These are phyloP conservation scores for Drosophila sechellia DNA, from an alignment of 1,140 invertebrate species.

Conservation along the genomic window DNA sequence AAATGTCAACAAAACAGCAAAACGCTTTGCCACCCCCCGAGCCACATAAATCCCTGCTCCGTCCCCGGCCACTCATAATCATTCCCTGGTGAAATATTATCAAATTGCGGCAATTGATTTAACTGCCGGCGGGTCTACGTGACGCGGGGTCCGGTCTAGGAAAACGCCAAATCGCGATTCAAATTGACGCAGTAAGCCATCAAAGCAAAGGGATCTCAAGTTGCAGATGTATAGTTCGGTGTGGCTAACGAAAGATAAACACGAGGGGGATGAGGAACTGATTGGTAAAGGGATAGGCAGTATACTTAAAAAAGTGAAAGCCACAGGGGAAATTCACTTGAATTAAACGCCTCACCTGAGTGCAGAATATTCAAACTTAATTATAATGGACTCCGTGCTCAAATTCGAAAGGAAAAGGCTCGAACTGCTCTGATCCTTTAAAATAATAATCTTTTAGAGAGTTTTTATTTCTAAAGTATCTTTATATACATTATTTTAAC, in stretches of 20 bases:
- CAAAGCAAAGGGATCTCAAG: constrained; percentile 39
- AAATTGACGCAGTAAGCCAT: constrained; percentile 45
- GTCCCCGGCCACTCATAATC: constrained; percentile 60
- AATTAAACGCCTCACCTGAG: constrained; percentile 27
- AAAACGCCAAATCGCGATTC: constrained; percentile 34
- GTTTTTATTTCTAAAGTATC: too few species aligned
- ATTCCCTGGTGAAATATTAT: constrained; percentile 82
- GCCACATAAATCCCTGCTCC: constrained; percentile 37
- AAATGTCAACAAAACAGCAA: constrained; percentile 79
- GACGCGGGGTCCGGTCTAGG: constrained; percentile 41
- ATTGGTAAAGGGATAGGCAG: not conserved
- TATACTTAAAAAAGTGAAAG: not conserved
- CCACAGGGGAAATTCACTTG: constrained; percentile 5
- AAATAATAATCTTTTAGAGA: not conserved
- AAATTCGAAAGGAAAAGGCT: not conserved
- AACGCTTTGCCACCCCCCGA: constrained; percentile 29
- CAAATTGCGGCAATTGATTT: constrained; percentile 81
- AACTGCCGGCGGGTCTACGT: constrained; percentile 68
- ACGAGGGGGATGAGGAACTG: constrained; percentile 2
- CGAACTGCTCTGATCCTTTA: not conserved
- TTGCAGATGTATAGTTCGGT: constrained; percentile 48
- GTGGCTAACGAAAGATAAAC: constrained; percentile 7
- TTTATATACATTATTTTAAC: too few species aligned
- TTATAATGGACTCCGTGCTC: not conserved
- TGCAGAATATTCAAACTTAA: constrained; percentile 8